phyloP scores from a whole-genome alignment of 2,888 invertebrate genomes.

The Drosophila meridiana region DNA sequence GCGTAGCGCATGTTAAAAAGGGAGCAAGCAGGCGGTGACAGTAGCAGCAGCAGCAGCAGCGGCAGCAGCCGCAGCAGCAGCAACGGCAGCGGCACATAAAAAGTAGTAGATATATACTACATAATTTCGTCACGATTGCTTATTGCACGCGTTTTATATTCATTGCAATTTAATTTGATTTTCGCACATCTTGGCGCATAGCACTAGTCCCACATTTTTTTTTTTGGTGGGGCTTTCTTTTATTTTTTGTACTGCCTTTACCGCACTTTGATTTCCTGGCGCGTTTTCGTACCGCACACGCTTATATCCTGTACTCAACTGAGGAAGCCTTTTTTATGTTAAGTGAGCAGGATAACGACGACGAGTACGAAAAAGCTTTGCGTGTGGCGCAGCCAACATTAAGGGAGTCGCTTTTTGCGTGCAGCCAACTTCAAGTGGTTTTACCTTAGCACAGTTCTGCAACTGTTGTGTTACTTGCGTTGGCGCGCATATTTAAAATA shows the following conservation, averaged over 20 bases:
- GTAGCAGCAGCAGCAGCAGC: conserved; percentile 9
- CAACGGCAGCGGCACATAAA: conserved; percentile 22
- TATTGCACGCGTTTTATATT: conserved; percentile 22
- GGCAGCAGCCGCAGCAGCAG: conserved; percentile 20
- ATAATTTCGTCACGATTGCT: conserved; percentile 13
- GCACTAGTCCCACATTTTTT: conserved; percentile 41
- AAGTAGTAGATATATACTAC: conserved; percentile 23
- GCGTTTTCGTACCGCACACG: conserved; percentile 75
- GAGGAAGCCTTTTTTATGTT: conserved; percentile 62
- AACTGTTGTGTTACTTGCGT: conserved; percentile 16
- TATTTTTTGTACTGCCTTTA: conserved; percentile 39
- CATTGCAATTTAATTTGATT: conserved; percentile 43
- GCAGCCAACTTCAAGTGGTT: conserved; percentile 36
- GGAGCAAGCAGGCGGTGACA: conserved; percentile 41
- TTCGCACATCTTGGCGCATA: conserved; percentile 23
- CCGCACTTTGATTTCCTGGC: conserved; percentile 44
- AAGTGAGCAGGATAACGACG: conserved; percentile 62
- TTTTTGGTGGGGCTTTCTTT: conserved; percentile 32
- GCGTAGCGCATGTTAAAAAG: conserved; percentile 77
- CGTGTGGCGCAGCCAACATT: conserved; percentile 46
- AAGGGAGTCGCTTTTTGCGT: conserved; percentile 43
- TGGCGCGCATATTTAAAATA: conserved; percentile 1
- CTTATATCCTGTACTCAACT: conserved; percentile 84
- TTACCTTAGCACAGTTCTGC: conserved; percentile 15
- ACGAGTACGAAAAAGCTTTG: conserved; percentile 44